Base-by-base conservation (phyloP, 2,888 invertebrate genomes). In the Yponomeuta plumbellus region DNA sequence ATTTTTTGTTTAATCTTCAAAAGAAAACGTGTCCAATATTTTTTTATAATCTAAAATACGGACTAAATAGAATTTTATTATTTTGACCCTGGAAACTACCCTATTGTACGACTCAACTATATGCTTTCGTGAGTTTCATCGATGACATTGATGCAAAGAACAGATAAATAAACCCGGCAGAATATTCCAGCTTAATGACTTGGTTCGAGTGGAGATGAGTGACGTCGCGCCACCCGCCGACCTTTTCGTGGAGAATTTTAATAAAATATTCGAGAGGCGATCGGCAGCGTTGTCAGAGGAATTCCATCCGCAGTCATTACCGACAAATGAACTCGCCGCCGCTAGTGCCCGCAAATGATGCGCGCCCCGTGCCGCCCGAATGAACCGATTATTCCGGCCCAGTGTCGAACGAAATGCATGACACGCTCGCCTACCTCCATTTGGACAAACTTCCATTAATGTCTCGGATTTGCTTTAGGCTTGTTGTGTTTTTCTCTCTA, bases 251-350 rank as follows among this genome's bases (percentile, higher is more conserved):
- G 70, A 67, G 71, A 73, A 74, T 74, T 76, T 75, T 70, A 72
- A 74, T 76, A 76, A 76, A 77, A 79, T 80, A 80, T 80, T 77
- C 75, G 73, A 72, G 69, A 71, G 74, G 72, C 72, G 74, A 77
- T 75, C 71, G 69, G 69, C 68, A 71, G 68, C 61, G 70, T 68
- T 68, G 68, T 67, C 68, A 68, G 70, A 71, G 71, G 75, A 71
- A 65, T 65, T 57, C 57, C 71, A 70, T 69, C 71, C 72, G 71
- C 72, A 71, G 74, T 79, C 77, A 80, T 83, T 81, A 80, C 77
- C 70, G 69, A 71, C 67, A 79, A 82, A 83, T 83, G 82, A 80
- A 82, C 78, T 80, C 76, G 73, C 73, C 69, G 70, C 72, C 70
- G 72, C 76, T 74, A 76, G 77, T 58, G 22, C 39, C 57, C 66